phyloP scores from a whole-genome alignment of 2,797 vertebrate genomes.

The Danio kyathit region DNA sequence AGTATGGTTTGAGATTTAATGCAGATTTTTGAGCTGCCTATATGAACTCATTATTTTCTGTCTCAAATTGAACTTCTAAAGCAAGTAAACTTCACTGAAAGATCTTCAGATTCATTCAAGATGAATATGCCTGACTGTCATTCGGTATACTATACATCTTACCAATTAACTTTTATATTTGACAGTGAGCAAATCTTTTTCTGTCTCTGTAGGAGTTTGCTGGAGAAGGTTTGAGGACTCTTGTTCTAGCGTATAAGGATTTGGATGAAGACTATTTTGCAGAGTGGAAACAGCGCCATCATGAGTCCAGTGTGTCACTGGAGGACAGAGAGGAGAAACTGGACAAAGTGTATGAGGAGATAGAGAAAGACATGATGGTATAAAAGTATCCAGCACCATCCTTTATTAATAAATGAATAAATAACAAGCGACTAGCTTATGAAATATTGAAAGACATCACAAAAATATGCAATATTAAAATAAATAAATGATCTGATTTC shows the following conservation, averaged over 20 bases:
- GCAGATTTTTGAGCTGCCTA: background rate
- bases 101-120: background rate
- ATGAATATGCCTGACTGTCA: background rate
- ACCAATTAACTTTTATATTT: background rate
- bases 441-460: background rate
- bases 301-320: slow-evolving; percentile 83
- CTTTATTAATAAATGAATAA: background rate
- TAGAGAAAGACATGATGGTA: slow-evolving; percentile 92
- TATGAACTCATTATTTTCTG: too few relatives aligned
- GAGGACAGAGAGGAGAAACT: slow-evolving; percentile 85
- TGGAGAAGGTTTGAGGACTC: slow-evolving; percentile 89
- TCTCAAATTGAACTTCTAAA: background rate
- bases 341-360: slow-evolving; percentile 88
- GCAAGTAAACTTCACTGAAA: background rate
- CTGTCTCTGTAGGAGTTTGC: slow-evolving; percentile 88
- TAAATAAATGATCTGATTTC: background rate
- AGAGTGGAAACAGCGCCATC: slow-evolving; percentile 86
- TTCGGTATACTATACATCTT: background rate
- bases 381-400: background rate
- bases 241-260: slow-evolving; percentile 89
- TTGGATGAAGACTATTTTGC: slow-evolving; percentile 84
- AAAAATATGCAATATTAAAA: background rate
- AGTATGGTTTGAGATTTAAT: too few relatives aligned
- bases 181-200: slow-evolving; percentile 23
- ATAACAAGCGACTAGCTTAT: background rate